Evolutionary conservation across 2,888 invertebrate genomes (phyloP).

Genomic region (Tinea trinotella): DNA sequence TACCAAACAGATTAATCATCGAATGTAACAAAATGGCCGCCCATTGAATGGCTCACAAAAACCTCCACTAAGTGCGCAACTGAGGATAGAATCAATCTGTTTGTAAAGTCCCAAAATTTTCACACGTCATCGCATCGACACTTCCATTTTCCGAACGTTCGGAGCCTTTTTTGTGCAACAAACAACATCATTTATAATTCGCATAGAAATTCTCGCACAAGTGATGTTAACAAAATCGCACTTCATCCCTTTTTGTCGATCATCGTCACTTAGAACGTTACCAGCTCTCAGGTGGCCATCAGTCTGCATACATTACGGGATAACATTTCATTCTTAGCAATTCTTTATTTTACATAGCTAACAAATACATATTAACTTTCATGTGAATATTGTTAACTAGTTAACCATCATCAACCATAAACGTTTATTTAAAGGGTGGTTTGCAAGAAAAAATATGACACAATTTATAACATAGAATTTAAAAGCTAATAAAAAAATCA

Average conservation of each 20-base stretch:
- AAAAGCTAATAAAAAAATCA: too few species aligned
- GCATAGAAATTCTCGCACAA: slow-evolving; percentile 39
- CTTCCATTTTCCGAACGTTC: slow-evolving; percentile 37
- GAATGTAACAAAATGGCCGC: too few species aligned
- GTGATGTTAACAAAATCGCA: slow-evolving; percentile 66
- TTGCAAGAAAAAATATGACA: too few species aligned
- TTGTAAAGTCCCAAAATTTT: slow-evolving; percentile 3
- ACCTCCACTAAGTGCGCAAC: slow-evolving; percentile 13
- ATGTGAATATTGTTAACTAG: too few species aligned
- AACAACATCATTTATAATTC: slow-evolving; percentile 71
- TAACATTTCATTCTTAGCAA: too few species aligned
- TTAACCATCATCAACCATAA: too few species aligned
- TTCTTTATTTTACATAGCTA: too few species aligned
- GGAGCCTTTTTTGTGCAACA: slow-evolving; percentile 38
- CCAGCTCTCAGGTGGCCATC: neutral
- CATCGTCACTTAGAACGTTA: slow-evolving; percentile 64
- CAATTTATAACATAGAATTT: too few species aligned
- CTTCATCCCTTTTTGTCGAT: slow-evolving; percentile 70
- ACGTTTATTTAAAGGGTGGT: too few species aligned
- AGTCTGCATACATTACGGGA: neutral
- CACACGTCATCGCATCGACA: slow-evolving; percentile 19
- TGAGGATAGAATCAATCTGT: slow-evolving; percentile 17
- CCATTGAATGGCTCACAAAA: neutral
- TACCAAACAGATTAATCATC: neutral
- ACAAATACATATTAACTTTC: too few species aligned